Conservation (phyloP, 2,888 invertebrate genomes). For the Ormyrus pomaceus region DNA sequence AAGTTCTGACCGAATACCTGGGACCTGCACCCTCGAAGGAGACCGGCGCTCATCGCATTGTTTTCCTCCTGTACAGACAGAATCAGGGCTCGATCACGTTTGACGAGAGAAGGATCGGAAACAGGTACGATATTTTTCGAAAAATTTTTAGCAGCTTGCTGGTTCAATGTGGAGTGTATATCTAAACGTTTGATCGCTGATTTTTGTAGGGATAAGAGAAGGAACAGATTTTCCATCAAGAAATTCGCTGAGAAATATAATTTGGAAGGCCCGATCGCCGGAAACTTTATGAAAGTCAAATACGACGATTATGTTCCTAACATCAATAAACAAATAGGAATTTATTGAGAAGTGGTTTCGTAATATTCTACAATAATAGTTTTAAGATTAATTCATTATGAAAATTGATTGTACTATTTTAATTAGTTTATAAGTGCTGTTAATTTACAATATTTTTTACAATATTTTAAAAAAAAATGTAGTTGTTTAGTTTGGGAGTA, state of each 20-base stretch:
- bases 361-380: background rate
- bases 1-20: slow-evolving; percentile 72
- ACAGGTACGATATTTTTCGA: slow-evolving; percentile 59
- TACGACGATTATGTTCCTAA: slow-evolving; percentile 80
- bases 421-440: background rate
- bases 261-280: slow-evolving; percentile 79
- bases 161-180: no score
- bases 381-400: slow-evolving; percentile 4
- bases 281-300: slow-evolving; percentile 80
- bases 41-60: slow-evolving; percentile 70
- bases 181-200: slow-evolving; percentile 4
- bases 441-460: slow-evolving; percentile 15
- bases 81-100: slow-evolving; percentile 73
- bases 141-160: no score
- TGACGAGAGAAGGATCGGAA: slow-evolving; percentile 70
- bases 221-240: slow-evolving; percentile 79
- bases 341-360: slow-evolving; percentile 44
- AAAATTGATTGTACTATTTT: background rate
- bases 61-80: slow-evolving; percentile 73
- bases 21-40: slow-evolving; percentile 72
- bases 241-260: slow-evolving; percentile 80
- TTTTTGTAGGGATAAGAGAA: slow-evolving; percentile 74
- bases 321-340: slow-evolving; percentile 72
- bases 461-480: background rate
- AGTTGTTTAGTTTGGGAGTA: background rate